These are phyloP conservation scores for Lipophrys pholis DNA, from an alignment of 2,113 vertebrate genomes.

Conservation along the genomic window DNA sequence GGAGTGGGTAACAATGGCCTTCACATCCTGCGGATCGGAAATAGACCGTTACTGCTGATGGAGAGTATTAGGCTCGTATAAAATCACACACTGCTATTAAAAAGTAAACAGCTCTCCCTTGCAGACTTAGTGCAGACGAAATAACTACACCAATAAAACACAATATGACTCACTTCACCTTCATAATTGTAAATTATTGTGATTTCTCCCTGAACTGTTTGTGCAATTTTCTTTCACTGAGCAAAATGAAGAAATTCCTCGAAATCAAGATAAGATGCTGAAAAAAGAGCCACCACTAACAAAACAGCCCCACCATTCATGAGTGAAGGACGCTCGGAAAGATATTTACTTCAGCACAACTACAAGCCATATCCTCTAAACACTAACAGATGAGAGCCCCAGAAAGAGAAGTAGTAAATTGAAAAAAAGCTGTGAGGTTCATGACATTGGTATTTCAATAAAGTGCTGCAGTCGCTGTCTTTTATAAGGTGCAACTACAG, in stretches of 20 bases:
- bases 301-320: neutral
- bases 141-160: neutral
- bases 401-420: neutral
- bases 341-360: neutral
- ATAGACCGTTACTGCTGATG: conserved; percentile 23
- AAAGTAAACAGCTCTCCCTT: neutral
- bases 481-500: neutral
- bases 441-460: neutral
- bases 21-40: conserved; percentile 89
- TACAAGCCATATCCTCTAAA: neutral
- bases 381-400: neutral
- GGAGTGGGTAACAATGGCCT: conserved; percentile 99
- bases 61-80: neutral
- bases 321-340: neutral
- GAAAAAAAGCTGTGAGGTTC: neutral
- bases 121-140: neutral
- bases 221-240: neutral
- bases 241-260: neutral
- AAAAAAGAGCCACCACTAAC: neutral
- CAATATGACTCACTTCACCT: neutral
- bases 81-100: conserved; percentile 11
- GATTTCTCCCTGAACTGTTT: neutral
- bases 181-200: conserved; percentile 12
- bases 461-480: neutral
- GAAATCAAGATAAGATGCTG: neutral